These are phyloP conservation scores for Oreochromis niloticus DNA, from an alignment of 2,113 vertebrate genomes.

Conservation along the genomic window DNA sequence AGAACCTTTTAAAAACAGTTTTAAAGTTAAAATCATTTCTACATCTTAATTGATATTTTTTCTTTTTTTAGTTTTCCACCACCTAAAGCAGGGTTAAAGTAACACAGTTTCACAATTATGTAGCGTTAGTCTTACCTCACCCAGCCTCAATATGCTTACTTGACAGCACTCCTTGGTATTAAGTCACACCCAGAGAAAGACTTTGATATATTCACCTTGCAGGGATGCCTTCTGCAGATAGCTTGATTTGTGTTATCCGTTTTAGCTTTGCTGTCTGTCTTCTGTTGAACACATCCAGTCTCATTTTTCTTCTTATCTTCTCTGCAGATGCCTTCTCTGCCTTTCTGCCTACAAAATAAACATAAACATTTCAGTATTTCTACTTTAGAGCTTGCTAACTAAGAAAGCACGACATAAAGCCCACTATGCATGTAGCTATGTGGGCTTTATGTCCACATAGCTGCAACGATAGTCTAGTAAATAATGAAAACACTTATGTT, in stretches of 20 bases:
- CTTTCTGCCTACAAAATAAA: not conserved
- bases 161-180: fast-evolving
- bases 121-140: not conserved
- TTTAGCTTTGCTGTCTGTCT: fast-evolving
- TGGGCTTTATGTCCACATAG: not conserved
- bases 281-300: not conserved
- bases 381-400: not conserved
- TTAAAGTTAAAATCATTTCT: not conserved
- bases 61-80: fast-evolving
- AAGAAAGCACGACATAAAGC: fast-evolving
- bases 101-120: not conserved
- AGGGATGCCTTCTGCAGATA: not conserved
- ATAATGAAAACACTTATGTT: not conserved
- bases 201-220: not conserved
- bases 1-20: fast-evolving
- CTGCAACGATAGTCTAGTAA: not conserved
- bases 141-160: not conserved
- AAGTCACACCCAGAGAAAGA: not conserved
- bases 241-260: not conserved
- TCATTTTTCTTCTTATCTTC: not conserved
- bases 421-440: not conserved
- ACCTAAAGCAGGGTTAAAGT: not conserved
- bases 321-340: not conserved
- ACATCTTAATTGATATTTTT: not conserved
- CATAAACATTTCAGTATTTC: not conserved